A percentile compares a stretch with the other conserved stretches of the same genome.
phyloP scores from a whole-genome alignment of 2,113 vertebrate species.

The Paedocypris sp. region DNA sequence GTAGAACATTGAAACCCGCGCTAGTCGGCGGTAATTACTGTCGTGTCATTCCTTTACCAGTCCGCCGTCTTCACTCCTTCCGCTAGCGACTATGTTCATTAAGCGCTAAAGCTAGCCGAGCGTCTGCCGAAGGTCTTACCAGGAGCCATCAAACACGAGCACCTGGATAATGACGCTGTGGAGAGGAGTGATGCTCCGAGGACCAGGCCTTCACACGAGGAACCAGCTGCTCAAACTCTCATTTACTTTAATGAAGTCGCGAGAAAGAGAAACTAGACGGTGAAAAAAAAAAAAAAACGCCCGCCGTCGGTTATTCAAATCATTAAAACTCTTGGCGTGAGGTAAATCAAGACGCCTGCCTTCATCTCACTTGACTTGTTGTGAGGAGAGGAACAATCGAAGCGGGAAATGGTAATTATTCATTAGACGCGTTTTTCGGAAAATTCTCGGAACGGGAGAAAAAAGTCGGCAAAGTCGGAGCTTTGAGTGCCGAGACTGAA shows the following conservation, averaged over 20 bases:
- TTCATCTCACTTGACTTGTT: too few relatives aligned
- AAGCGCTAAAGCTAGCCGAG: slow-evolving; percentile 62
- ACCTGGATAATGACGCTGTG: slow-evolving; percentile 70
- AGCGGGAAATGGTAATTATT: too few relatives aligned
- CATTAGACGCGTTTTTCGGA: too few relatives aligned
- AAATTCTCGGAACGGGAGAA: too few relatives aligned
- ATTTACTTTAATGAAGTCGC: slow-evolving; percentile 40
- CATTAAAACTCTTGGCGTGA: slow-evolving; percentile 22
- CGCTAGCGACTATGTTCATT: slow-evolving; percentile 50
- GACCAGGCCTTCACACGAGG: slow-evolving; percentile 52
- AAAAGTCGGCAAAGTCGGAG: too few relatives aligned
- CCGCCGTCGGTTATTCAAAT: slow-evolving; percentile 29
- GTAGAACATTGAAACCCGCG: too few relatives aligned
- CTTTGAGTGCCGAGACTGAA: too few relatives aligned
- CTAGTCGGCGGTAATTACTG: slow-evolving; percentile 42
- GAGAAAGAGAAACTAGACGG: too few relatives aligned
- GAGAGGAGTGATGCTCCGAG: slow-evolving; percentile 63
- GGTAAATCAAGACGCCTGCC: neutral
- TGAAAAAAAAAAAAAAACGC: too few relatives aligned
- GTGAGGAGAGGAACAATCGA: too few relatives aligned
- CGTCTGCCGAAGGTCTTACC: slow-evolving; percentile 69
- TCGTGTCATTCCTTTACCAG: slow-evolving; percentile 34
- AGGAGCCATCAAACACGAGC: slow-evolving; percentile 65
- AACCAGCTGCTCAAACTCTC: slow-evolving; percentile 28
- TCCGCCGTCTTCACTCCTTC: slow-evolving; percentile 35